Evolutionary conservation across 2,888 invertebrate species (phyloP).

Genomic region (Pachycephus smyrnensis): DNA sequence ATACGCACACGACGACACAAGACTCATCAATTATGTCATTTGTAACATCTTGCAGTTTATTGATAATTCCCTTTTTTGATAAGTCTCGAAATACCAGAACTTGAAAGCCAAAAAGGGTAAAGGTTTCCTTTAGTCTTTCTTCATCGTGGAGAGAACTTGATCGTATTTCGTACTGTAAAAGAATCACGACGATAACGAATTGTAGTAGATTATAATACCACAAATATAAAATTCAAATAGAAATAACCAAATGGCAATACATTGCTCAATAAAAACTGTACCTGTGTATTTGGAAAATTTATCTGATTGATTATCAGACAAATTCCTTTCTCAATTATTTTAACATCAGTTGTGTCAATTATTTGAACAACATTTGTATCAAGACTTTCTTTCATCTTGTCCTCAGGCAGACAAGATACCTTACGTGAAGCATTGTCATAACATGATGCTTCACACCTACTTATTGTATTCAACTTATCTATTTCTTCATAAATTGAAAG

Average conservation of each 20-base stretch:
- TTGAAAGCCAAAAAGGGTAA: slow-evolving; percentile 61
- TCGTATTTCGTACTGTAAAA: slow-evolving; percentile 57
- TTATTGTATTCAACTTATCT: slow-evolving; percentile 18
- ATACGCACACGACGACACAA: slow-evolving; percentile 66
- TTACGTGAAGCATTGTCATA: neutral
- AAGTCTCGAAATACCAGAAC: slow-evolving; percentile 52
- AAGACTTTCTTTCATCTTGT: neutral
- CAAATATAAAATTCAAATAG: neutral
- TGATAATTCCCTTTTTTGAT: slow-evolving; percentile 49
- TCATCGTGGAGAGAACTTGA: slow-evolving; percentile 63
- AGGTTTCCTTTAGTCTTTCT: slow-evolving; percentile 54
- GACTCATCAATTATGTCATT: slow-evolving; percentile 47
- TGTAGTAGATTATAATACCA: neutral
- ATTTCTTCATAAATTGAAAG: slow-evolving; percentile 34
- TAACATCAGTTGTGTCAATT: neutral
- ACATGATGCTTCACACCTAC: neutral
- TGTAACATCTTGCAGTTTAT: slow-evolving; percentile 39
- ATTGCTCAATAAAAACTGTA: neutral
- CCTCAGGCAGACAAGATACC: neutral
- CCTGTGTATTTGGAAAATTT: slow-evolving; percentile 10
- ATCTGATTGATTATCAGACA: slow-evolving; percentile 66
- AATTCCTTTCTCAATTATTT: slow-evolving; percentile 47
- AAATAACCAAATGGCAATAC: neutral
- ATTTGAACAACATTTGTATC: neutral
- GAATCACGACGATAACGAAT: neutral